These are phyloP conservation scores for Vanessa tameamea DNA, from an alignment of 1,140 invertebrate genomes.

Conservation along the genomic window DNA sequence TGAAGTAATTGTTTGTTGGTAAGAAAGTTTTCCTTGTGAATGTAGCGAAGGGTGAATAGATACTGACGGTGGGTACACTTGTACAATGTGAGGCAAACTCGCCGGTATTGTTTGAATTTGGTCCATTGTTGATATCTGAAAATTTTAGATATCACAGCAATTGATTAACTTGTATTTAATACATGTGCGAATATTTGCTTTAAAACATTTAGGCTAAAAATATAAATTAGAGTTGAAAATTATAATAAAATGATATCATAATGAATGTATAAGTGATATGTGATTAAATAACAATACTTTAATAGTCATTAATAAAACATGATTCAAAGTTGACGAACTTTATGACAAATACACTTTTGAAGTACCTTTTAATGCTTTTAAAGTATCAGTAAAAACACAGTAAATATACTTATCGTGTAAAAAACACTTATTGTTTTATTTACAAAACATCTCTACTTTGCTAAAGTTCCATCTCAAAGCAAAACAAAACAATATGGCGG, in stretches of 20 bases:
- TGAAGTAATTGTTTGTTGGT: slow-evolving; percentile 60
- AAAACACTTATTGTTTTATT: slow-evolving; percentile 16
- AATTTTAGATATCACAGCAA: background rate
- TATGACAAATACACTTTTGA: background rate
- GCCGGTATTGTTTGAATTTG: slow-evolving; percentile 52
- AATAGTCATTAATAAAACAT: too few species aligned
- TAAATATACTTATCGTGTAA: slow-evolving; percentile 4
- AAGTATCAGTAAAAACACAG: background rate
- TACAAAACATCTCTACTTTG: slow-evolving; percentile 40
- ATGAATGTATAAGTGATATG: too few species aligned
- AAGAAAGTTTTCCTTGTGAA: slow-evolving; percentile 59
- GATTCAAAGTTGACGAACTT: background rate
- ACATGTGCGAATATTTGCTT: background rate
- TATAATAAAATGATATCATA: too few species aligned
- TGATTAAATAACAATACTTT: too few species aligned
- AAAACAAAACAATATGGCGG: slow-evolving; percentile 48
- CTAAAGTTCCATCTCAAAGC: slow-evolving; percentile 51
- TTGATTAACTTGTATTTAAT: background rate
- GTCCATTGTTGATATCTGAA: slow-evolving; percentile 51
- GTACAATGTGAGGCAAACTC: slow-evolving; percentile 62
- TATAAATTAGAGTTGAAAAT: too few species aligned
- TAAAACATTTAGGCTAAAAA: background rate
- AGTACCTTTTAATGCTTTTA: background rate
- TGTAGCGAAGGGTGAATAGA: slow-evolving; percentile 58
- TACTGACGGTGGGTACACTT: slow-evolving; percentile 61